Percentiles rank a stretch among this genome's conserved stretches.
Conservation (phyloP, 2,888 invertebrate species). For the Sussaba pulchella region DNA sequence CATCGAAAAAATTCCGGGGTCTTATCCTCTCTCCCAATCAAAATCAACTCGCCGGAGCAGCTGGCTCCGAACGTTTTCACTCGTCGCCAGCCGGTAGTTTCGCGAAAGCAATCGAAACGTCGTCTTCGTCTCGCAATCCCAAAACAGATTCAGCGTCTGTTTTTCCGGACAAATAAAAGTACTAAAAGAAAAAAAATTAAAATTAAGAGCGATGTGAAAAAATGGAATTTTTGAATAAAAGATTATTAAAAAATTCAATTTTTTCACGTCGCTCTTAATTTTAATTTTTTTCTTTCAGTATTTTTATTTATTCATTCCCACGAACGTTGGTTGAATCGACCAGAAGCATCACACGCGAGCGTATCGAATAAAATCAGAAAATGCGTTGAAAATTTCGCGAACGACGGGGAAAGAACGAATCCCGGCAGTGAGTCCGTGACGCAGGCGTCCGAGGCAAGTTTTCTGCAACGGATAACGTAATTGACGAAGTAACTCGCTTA, state of each 20-base stretch:
- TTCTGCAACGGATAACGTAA: conserved; percentile 78
- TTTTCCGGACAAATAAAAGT: not conserved
- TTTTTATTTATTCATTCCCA: too few species aligned
- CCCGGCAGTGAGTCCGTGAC: conserved; percentile 36
- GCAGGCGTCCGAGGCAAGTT: conserved; percentile 70
- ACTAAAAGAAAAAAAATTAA: not conserved
- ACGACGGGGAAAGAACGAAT: conserved; percentile 30
- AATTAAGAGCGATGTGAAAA: too few species aligned
- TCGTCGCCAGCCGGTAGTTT: conserved; percentile 23
- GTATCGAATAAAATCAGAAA: not conserved
- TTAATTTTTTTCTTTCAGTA: not conserved
- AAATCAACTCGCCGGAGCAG: conserved; percentile 37
- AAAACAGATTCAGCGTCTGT: conserved; percentile 14
- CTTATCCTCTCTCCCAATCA: conserved; percentile 52
- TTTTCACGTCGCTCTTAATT: too few species aligned
- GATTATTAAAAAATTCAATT: too few species aligned
- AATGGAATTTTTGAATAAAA: too few species aligned
- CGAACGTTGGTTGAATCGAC: conserved; percentile 13
- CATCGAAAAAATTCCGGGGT: conserved; percentile 48
- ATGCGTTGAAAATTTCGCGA: conserved; percentile 27
- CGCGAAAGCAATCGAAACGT: conserved; percentile 30
- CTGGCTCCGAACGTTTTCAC: conserved; percentile 19
- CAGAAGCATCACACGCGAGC: conserved; percentile 3
- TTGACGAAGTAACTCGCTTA: conserved; percentile 81
- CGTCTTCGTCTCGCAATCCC: too few species aligned